Evolutionary conservation across 2,888 invertebrate genomes (phyloP).

Genomic region (Eudasyphora cyanicolor): DNA sequence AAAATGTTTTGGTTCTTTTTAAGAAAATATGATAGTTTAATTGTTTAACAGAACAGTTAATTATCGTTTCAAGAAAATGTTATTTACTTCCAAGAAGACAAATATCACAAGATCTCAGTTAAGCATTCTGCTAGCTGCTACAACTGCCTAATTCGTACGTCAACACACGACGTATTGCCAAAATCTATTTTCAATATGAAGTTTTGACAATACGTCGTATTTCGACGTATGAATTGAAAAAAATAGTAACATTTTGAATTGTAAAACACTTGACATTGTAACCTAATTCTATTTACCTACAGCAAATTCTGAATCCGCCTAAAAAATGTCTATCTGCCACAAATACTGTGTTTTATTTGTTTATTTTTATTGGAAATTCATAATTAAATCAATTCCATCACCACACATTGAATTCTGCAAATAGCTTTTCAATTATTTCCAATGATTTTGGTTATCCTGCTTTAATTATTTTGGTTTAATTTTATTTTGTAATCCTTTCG

Average conservation of each 20-base stretch:
- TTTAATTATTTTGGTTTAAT: not conserved
- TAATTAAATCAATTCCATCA: not conserved
- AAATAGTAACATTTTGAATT: too few species aligned
- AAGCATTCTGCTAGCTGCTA: too few species aligned
- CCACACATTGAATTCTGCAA: not conserved
- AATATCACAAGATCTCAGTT: too few species aligned
- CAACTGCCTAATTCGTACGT: too few species aligned
- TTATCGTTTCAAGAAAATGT: not conserved
- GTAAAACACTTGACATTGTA: too few species aligned
- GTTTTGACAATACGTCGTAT: too few species aligned
- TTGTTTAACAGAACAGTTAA: not conserved
- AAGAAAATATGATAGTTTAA: not conserved
- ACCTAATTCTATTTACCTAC: too few species aligned
- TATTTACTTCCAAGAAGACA: not conserved
- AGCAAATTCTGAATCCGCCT: too few species aligned
- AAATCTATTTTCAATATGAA: too few species aligned
- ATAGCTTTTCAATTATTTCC: not conserved
- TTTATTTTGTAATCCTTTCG: not conserved
- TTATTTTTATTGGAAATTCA: not conserved
- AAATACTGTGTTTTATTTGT: not conserved
- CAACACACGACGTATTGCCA: too few species aligned
- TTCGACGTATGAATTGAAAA: too few species aligned
- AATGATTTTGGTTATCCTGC: not conserved
- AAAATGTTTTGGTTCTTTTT: not conserved
- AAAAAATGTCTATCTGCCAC: not conserved